These are phyloP conservation scores for Heliconius hewitsoni DNA, from an alignment of 1,140 invertebrate genomes.

Conservation along the genomic window DNA sequence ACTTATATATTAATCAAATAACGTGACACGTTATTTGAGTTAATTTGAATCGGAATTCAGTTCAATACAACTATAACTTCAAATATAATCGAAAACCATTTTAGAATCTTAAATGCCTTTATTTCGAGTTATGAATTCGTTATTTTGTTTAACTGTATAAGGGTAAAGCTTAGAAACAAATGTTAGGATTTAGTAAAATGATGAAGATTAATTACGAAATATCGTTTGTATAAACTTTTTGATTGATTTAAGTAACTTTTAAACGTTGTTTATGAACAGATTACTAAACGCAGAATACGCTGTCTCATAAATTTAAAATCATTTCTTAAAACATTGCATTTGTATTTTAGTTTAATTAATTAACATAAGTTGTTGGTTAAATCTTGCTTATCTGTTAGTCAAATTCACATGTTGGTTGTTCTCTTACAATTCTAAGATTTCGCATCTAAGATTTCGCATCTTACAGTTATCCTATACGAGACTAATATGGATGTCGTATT, in stretches of 20 bases:
- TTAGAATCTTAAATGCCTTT: constrained; percentile 10
- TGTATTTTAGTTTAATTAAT: no score
- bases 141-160: constrained; percentile 34
- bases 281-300: constrained; percentile 12
- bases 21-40: not conserved
- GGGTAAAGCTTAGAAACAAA: constrained; percentile 36
- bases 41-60: not conserved
- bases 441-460: not conserved
- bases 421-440: not conserved
- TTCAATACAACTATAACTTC: not conserved
- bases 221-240: constrained; percentile 35
- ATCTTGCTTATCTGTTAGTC: not conserved
- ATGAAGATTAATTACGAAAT: constrained; percentile 43
- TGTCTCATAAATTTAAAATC: not conserved
- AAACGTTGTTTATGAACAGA: constrained; percentile 24
- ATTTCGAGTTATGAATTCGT: constrained; percentile 12
- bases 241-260: constrained; percentile 38
- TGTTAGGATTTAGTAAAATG: constrained; percentile 29
- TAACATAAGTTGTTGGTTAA: not conserved
- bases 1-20: not conserved
- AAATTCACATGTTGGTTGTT: not conserved
- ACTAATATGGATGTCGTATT: not conserved
- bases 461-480: not conserved
- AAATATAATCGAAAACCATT: constrained; percentile 1
- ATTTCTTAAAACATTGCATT: no score